Conservation (phyloP, 2,113 vertebrate genomes). For the Madoqua kirkii region DNA sequence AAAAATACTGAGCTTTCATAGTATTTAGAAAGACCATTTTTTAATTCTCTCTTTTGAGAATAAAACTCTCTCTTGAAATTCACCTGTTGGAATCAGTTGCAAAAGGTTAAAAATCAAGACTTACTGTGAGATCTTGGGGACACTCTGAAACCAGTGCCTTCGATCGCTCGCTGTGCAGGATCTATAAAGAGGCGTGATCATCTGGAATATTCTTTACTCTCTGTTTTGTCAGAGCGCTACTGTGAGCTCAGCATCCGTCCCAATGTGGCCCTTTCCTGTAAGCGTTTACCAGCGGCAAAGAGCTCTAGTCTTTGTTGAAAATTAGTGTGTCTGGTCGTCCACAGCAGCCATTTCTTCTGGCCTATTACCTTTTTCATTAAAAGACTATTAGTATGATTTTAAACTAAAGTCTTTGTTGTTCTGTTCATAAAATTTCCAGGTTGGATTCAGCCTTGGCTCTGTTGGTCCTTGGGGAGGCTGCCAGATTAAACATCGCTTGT, state of each 20-base stretch:
- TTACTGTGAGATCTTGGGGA: not conserved
- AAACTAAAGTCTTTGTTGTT: not conserved
- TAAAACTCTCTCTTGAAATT: not conserved
- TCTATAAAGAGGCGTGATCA: not conserved
- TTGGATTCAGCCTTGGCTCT: slow-evolving; percentile 72
- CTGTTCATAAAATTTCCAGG: slow-evolving; percentile 60
- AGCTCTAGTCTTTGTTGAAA: not conserved
- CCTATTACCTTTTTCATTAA: not conserved
- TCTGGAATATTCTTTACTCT: not conserved
- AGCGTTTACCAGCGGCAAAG: not conserved
- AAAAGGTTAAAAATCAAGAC: not conserved
- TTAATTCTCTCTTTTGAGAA: not conserved
- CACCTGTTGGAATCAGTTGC: not conserved
- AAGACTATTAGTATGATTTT: slow-evolving; percentile 31
- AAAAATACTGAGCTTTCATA: not conserved
- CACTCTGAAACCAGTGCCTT: not conserved
- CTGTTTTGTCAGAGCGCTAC: not conserved
- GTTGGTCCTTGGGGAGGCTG: slow-evolving; percentile 73
- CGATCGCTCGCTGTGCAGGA: not conserved
- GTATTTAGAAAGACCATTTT: not conserved
- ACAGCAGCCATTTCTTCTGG: not conserved
- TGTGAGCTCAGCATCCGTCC: not conserved
- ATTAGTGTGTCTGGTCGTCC: not conserved
- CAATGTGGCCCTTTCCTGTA: not conserved
- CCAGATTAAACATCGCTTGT: slow-evolving; percentile 74